Evolutionary conservation across 2,113 vertebrate genomes (phyloP), one percentile per base, ranked within the genome.

Genomic region (Coreoperca whiteheadi): DNA sequence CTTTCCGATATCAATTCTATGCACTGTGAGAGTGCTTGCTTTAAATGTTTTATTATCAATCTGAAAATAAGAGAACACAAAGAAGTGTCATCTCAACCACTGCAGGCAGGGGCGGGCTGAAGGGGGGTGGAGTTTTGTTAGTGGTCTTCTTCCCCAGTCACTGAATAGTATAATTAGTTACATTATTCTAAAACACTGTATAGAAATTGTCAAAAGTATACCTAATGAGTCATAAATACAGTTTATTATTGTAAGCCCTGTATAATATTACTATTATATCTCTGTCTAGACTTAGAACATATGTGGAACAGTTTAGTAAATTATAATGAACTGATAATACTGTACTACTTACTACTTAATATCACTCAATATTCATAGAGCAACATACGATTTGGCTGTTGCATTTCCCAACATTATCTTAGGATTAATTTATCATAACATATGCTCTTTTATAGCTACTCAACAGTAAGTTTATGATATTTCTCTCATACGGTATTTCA

Each of bases 31-130:
- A 30, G 10, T 32, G 71, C 75, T 76, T 46, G 25, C 50, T 34
- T 39, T 25, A 60, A 53, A 60, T 32, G 51, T 73, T 54, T 60
- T 12, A 28, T 72, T 61, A 37, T 57, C 50, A 53, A 71, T 15
- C 23, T 30, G 20, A 39, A 46, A n/a, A 64, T 54, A 56, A 39
- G 70, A 56, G 37, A 56, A 43, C 20, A 71, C 53, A 68, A 65
- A 57, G 30, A 74, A n/a, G n/a, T 56, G 48, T 21, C 16, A 73
- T 60, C 32, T 59, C 12, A 64, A 16, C 46, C 43, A 48, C 57
- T 71, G 50, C 30, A 66, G 70, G 61, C 41, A n/a, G 7, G 11
- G 63, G n/a, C 6, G 7, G 64, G 39, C 8, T 46, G 37, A 3
- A 11, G 21, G 20, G 10, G 6, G 34, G 21, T 4, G 23, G 64